Base-by-base conservation (phyloP, 2,113 vertebrate species). In the Zosterops borbonicus region DNA sequence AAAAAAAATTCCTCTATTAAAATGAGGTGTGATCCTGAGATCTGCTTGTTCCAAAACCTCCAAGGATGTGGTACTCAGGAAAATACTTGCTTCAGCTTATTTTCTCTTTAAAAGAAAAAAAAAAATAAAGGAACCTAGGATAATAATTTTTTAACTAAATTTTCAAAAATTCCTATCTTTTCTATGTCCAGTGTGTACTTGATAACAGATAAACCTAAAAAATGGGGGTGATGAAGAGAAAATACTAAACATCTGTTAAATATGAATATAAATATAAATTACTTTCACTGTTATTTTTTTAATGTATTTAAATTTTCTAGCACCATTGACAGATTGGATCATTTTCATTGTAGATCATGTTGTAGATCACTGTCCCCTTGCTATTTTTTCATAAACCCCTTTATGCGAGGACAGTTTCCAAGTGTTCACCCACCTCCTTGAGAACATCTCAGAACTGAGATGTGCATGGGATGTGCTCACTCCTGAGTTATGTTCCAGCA, bases 21-120 rank as follows among this genome's bases (percentile, higher is more conserved):
- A 92, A 85, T 82, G 79, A 90, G 24, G 70, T 90, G 79, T 1
- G 23, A 95, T 93, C 58, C 33, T 90, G 91, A 88, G 78, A 90
- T 25, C 44, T 63, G 2, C 47, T 81, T 39, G 35, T 71, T 88
- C 19, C 27, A 63, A 75, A 78, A 59, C 59, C 82, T 68, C 82
- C 16, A 90, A 49, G 78, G 88, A 74, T 65, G 6, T 46, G 9
- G 11, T 93, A 65, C 20, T 74, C 50, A 50, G 53, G 24, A 52
- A 55, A 92, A 68, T 59, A 47, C 39, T 62, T 78, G 21, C 21
- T 88, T 70, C 35, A 29, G 2, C 18, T 90, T 74, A 46, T 58
- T 91, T 89, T 67, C n/a, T 71, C 42, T 70, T 84, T 5, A 9
- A n/a, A 9, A 35, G 3, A 25, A 14, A n/a, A 9, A n/a, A 9